phyloP scores from a whole-genome alignment of 2,113 vertebrate species.

The Chelonoidis abingdonii region DNA sequence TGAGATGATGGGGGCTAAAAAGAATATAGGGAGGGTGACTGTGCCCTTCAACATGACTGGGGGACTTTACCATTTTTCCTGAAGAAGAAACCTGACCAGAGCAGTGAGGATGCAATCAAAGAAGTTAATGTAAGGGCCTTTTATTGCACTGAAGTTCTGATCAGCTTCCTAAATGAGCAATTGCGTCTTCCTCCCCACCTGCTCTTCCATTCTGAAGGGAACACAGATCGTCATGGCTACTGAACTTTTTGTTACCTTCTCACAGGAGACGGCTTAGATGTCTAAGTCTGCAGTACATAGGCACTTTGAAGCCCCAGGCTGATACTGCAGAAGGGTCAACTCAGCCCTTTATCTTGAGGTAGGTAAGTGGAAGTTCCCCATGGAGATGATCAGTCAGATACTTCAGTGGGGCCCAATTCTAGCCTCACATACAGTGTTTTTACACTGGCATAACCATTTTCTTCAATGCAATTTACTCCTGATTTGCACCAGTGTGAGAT shows the following conservation, averaged over 20 bases:
- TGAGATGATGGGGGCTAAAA: neutral
- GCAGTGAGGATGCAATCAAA: neutral
- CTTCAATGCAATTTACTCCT: neutral
- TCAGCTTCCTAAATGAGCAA: neutral
- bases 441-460: neutral
- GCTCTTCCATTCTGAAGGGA: neutral
- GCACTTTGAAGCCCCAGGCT: neutral
- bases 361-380: neutral
- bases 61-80: neutral
- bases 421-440: neutral
- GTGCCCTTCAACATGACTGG: neutral
- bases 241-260: neutral
- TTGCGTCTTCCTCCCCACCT: neutral
- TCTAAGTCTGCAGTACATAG: neutral
- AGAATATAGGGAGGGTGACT: neutral
- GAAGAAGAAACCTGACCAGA: neutral
- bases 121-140: neutral
- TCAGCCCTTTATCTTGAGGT: neutral
- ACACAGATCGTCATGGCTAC: neutral
- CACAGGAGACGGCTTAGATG: neutral
- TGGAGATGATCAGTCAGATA: neutral
- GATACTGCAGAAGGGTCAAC: neutral
- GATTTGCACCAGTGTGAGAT: neutral
- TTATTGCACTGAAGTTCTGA: neutral
- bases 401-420: neutral